phyloP scores from a whole-genome alignment of 2,797 vertebrate genomes.

The Neopelma chrysocephalum region DNA sequence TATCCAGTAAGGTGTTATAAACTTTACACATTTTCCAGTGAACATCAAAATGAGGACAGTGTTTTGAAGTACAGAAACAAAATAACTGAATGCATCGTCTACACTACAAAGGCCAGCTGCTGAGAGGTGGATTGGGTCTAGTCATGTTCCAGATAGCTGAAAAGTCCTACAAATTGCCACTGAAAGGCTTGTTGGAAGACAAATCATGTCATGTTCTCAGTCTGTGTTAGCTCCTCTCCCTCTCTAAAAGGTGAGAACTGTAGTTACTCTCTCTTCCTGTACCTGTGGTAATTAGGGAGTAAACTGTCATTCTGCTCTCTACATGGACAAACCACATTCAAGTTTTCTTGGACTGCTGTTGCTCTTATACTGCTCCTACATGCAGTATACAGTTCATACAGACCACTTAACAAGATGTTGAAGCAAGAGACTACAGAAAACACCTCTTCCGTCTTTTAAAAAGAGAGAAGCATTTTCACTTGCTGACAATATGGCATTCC shows the following conservation, averaged over 20 bases:
- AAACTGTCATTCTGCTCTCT: not conserved
- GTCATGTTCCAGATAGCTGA: not conserved
- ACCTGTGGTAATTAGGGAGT: not conserved
- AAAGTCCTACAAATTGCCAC: slow-evolving; percentile 13
- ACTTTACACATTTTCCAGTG: slow-evolving; percentile 55
- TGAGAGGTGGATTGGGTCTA: not conserved
- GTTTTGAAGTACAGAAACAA: slow-evolving; percentile 56
- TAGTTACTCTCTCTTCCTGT: not conserved
- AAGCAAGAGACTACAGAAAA: not conserved
- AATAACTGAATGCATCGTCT: not conserved
- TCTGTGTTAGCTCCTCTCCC: not conserved
- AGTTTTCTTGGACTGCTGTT: not conserved
- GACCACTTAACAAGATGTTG: not conserved
- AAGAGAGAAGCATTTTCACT: not conserved
- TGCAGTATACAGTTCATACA: not conserved
- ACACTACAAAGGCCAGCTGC: not conserved
- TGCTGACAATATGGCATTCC: not conserved
- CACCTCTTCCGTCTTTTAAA: not conserved
- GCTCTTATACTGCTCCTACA: not conserved
- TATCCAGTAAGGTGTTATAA: slow-evolving; percentile 43
- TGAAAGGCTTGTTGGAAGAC: slow-evolving; percentile 47
- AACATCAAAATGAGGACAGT: slow-evolving; percentile 46
- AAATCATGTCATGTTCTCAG: not conserved
- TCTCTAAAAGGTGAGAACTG: not conserved
- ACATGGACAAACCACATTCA: not conserved